Percentiles rank a stretch among this genome's conserved stretches.
These are phyloP conservation scores for Charina bottae DNA, from an alignment of 2,113 vertebrate genomes.

Conservation along the genomic window DNA sequence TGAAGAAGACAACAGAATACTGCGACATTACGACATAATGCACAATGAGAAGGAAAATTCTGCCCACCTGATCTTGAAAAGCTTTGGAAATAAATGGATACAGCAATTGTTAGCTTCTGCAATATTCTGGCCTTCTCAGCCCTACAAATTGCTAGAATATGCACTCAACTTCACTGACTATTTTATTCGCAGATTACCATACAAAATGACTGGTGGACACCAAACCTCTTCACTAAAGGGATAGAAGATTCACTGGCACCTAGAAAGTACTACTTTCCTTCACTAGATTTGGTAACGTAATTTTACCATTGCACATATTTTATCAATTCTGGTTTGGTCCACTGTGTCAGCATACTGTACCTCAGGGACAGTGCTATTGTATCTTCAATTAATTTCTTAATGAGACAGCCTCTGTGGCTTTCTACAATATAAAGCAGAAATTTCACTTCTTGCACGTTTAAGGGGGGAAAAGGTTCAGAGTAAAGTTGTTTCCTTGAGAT, in stretches of 20 bases:
- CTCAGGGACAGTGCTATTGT: background rate
- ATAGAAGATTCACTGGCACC: background rate
- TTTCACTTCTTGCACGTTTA: background rate
- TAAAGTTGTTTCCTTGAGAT: background rate
- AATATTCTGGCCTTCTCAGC: background rate
- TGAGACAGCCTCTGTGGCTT: background rate
- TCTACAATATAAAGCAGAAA: background rate
- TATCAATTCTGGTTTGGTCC: background rate
- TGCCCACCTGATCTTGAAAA: background rate
- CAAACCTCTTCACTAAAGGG: background rate
- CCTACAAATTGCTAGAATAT: background rate
- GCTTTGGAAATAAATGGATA: background rate
- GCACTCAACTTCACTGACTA: background rate
- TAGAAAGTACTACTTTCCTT: background rate
- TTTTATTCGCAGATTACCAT: no score
- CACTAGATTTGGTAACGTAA: background rate
- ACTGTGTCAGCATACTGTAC: background rate
- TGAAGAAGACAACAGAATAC: background rate
- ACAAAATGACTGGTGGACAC: background rate
- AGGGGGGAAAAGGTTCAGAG: background rate
- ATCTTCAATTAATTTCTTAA: background rate
- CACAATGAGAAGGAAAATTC: background rate
- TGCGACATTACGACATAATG: background rate
- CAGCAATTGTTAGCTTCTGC: background rate
- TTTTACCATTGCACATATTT: background rate